A percentile compares a stretch with the other conserved stretches of the same genome.
Conservation (phyloP, 1,140 invertebrate genomes). For the Drosophila melanica region DNA sequence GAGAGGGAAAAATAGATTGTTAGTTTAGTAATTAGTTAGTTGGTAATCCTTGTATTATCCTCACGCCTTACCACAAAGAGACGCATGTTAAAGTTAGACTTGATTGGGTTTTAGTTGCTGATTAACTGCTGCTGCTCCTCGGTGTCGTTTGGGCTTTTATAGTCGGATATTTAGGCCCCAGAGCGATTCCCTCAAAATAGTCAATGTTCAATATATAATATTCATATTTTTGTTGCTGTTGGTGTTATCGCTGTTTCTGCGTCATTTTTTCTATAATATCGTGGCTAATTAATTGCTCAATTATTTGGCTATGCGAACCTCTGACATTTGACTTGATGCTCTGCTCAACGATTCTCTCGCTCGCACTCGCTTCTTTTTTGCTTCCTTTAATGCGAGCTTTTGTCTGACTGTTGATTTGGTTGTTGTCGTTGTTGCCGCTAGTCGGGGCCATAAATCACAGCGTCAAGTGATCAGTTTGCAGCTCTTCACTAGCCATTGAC, state of each 20-base stretch:
- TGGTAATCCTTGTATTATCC: constrained; percentile 19
- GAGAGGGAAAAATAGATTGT: constrained; percentile 4
- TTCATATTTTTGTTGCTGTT: constrained; percentile 61
- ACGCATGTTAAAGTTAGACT: constrained; percentile 61
- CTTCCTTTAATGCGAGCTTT: constrained; percentile 74
- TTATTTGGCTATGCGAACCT: constrained; percentile 73
- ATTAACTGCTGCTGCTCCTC: constrained; percentile 69
- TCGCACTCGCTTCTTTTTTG: constrained; percentile 18
- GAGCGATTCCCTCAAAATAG: constrained; percentile 33
- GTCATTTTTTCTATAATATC: constrained; percentile 43
- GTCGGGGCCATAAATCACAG: constrained; percentile 64
- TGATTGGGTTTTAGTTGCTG: constrained; percentile 65
- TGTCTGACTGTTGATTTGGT: constrained; percentile 24
- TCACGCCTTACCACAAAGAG: constrained; percentile 70
- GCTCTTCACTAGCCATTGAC: constrained; percentile 41
- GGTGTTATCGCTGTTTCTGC: constrained; percentile 18
- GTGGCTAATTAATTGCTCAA: constrained; percentile 80
- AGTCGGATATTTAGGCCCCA: constrained; percentile 47
- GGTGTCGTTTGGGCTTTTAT: constrained; percentile 67
- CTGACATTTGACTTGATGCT: constrained; percentile 74
- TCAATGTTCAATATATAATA: constrained; percentile 35
- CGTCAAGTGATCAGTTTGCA: constrained; percentile 46
- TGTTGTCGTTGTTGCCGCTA: constrained; percentile 20
- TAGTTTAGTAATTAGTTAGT: too few species aligned
- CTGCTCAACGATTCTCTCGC: constrained; percentile 20